A percentile compares a stretch with the other conserved stretches of the same genome.
Evolutionary conservation across 2,113 vertebrate genomes (phyloP).

Genomic region (Phasianus colchicus): DNA sequence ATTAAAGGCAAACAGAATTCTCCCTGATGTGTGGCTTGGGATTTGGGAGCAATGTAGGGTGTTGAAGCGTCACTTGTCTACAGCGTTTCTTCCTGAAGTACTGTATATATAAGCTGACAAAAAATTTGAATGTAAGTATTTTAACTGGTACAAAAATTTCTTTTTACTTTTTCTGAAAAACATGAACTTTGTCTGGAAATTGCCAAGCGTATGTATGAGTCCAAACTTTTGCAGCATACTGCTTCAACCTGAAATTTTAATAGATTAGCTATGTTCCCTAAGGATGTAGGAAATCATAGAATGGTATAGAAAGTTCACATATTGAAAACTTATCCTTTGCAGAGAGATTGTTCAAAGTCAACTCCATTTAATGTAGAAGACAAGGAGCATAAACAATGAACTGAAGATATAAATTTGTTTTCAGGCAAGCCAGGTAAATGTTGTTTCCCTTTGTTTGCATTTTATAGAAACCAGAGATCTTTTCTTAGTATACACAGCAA

Average conservation of each 20-base stretch:
- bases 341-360: not conserved
- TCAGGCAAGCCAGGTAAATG: not conserved
- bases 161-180: not conserved
- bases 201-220: fast-evolving
- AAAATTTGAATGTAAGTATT: not conserved
- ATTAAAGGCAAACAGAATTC: not conserved
- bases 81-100: not conserved
- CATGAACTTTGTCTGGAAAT: not conserved
- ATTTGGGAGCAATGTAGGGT: not conserved
- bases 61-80: not conserved
- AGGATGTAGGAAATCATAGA: not conserved
- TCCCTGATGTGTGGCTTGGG: not conserved
- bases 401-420: not conserved
- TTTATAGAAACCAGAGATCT: not conserved
- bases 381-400: not conserved
- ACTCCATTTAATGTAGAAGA: not conserved
- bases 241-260: not conserved
- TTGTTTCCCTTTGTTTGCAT: not conserved
- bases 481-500: not conserved
- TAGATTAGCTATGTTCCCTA: not conserved
- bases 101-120: not conserved
- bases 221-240: not conserved
- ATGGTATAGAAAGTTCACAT: not conserved
- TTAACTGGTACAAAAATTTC: not conserved
- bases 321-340: not conserved